Conservation (phyloP, 1,140 invertebrate genomes). For the Neuroterus valhalla region DNA sequence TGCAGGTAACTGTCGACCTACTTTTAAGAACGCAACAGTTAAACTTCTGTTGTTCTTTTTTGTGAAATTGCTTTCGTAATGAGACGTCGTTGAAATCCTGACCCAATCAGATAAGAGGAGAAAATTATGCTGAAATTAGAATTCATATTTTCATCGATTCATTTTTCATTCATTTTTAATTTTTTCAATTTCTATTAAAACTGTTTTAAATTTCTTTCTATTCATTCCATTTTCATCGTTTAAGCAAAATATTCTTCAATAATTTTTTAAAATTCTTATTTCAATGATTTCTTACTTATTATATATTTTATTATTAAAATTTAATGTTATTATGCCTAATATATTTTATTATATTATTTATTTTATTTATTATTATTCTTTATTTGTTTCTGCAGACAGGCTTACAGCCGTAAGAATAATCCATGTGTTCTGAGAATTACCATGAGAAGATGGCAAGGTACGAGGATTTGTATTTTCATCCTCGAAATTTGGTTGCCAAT, state of each 20-base stretch:
- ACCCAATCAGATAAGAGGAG: background rate
- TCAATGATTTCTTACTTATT: too few species aligned
- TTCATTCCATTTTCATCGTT: too few species aligned
- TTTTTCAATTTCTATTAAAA: too few species aligned
- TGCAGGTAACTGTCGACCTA: conserved; percentile 5
- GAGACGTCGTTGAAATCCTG: background rate
- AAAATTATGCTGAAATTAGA: background rate
- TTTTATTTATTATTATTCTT: too few species aligned
- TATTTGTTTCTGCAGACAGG: too few species aligned
- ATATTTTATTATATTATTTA: too few species aligned
- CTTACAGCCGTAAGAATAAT: background rate
- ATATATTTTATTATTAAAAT: too few species aligned
- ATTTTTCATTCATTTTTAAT: too few species aligned
- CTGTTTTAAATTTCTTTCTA: too few species aligned
- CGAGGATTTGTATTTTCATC: conserved; percentile 44
- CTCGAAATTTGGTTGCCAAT: background rate
- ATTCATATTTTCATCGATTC: background rate
- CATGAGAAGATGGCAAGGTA: conserved; percentile 57
- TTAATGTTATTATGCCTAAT: too few species aligned
- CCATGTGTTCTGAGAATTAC: conserved; percentile 39
- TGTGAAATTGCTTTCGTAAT: conserved; percentile 7
- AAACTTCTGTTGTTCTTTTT: conserved; percentile 10
- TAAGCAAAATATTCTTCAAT: too few species aligned
- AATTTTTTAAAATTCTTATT: too few species aligned
- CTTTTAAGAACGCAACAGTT: conserved; percentile 10